Conservation (phyloP, 2,888 invertebrate species). For the Drosophila nr. medialis region DNA sequence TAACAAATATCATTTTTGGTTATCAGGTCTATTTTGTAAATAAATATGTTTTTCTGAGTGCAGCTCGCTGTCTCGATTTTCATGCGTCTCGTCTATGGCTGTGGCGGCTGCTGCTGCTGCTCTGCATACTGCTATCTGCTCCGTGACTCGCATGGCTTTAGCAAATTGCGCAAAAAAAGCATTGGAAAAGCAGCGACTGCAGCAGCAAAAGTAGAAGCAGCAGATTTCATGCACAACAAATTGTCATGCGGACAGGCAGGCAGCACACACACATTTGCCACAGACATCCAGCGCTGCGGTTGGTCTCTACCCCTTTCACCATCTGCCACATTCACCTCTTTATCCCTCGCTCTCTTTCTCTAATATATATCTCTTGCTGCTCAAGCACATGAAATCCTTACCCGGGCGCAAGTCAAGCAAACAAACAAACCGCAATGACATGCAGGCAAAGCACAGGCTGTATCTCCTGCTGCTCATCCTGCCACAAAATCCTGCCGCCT, state of each 20-base stretch:
- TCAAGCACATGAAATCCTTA: conserved; percentile 79
- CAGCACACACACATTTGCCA: conserved; percentile 54
- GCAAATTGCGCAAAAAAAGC: conserved; percentile 78
- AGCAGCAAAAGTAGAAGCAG: conserved; percentile 50
- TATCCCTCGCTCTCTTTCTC: not conserved
- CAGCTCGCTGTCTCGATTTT: conserved; percentile 45
- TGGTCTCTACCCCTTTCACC: conserved; percentile 46
- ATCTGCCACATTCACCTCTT: conserved; percentile 1
- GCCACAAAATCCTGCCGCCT: conserved; percentile 19
- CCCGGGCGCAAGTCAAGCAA: conserved; percentile 77
- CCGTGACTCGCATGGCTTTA: conserved; percentile 73
- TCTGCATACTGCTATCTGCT: conserved; percentile 40
- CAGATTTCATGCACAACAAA: conserved; percentile 78
- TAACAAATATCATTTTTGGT: not conserved
- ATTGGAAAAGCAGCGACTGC: conserved; percentile 50
- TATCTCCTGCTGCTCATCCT: conserved; percentile 48
- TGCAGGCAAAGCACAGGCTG: conserved; percentile 63
- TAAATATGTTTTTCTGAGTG: conserved; percentile 13
- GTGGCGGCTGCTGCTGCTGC: conserved; percentile 8
- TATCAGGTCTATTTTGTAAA: not conserved
- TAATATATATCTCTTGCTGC: conserved; percentile 38
- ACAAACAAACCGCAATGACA: conserved; percentile 78
- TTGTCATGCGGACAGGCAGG: conserved; percentile 78
- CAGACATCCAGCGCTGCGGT: conserved; percentile 64
- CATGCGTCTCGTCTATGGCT: conserved; percentile 31